phyloP scores from a whole-genome alignment of 2,113 vertebrate genomes.

The Sphaerodactylus townsendi region DNA sequence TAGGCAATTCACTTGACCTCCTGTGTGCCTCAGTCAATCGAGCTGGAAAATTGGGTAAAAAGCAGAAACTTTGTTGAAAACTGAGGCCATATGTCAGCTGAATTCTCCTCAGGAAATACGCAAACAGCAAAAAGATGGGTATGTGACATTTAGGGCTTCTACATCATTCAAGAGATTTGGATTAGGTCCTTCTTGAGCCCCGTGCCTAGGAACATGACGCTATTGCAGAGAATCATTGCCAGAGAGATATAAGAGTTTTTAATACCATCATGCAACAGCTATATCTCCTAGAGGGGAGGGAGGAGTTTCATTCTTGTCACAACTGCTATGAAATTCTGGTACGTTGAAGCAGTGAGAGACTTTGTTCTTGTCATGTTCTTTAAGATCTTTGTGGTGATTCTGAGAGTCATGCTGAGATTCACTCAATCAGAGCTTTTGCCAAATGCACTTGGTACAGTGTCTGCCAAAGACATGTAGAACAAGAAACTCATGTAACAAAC shows the following conservation, averaged over 20 bases:
- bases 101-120: slow-evolving; percentile 59
- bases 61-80: slow-evolving; percentile 58
- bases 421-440: background rate
- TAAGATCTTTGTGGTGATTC: background rate
- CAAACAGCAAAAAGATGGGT: slow-evolving; percentile 54
- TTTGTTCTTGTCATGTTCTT: slow-evolving; percentile 16
- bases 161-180: slow-evolving; percentile 54
- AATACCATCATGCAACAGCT: background rate
- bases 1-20: slow-evolving; percentile 65
- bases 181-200: slow-evolving; percentile 54
- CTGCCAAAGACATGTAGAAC: background rate
- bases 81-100: slow-evolving; percentile 36
- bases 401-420: slow-evolving; percentile 14
- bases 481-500: background rate
- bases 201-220: slow-evolving; percentile 33
- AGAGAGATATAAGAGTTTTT: background rate
- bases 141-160: slow-evolving; percentile 49
- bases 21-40: slow-evolving; percentile 48
- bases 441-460: background rate
- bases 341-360: background rate
- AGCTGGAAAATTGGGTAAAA: slow-evolving; percentile 72
- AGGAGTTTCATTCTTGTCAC: slow-evolving; percentile 16
- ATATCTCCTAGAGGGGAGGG: background rate
- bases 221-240: background rate
- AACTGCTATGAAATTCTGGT: background rate